Conservation (phyloP, 2,797 vertebrate genomes). For the Sciurus vulgaris region DNA sequence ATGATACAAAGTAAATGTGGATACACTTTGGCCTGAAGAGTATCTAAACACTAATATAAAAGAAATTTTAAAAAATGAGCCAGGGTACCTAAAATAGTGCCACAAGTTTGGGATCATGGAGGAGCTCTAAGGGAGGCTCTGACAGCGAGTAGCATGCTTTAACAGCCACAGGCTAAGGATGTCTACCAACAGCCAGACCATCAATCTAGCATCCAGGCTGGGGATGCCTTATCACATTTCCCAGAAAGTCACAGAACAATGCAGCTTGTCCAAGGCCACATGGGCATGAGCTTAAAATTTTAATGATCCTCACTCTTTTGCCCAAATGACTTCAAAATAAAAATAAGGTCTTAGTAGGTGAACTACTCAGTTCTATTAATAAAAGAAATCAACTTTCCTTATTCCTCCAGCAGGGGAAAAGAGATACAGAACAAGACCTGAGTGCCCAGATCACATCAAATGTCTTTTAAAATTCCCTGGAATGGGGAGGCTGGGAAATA, state of each 20-base stretch:
- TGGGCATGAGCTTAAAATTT: not conserved
- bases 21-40: not conserved
- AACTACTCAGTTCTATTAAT: slow-evolving; percentile 35
- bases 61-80: slow-evolving; percentile 7
- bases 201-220: not conserved
- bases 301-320: not conserved
- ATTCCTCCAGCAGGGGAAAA: not conserved
- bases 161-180: not conserved
- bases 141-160: not conserved
- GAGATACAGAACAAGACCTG: not conserved
- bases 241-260: slow-evolving; percentile 4
- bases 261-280: not conserved
- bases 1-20: slow-evolving; percentile 21
- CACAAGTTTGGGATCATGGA: not conserved
- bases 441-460: not conserved
- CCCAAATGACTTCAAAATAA: slow-evolving; percentile 42
- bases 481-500: no score
- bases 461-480: slow-evolving; percentile 17
- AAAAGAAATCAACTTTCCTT: slow-evolving; percentile 43
- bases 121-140: not conserved
- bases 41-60: not conserved
- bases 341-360: slow-evolving; percentile 27
- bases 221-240: not conserved
- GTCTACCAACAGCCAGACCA: not conserved
- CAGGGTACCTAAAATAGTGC: not conserved